Base-by-base conservation (phyloP, 2,797 vertebrate species). In the Channallabes apus region DNA sequence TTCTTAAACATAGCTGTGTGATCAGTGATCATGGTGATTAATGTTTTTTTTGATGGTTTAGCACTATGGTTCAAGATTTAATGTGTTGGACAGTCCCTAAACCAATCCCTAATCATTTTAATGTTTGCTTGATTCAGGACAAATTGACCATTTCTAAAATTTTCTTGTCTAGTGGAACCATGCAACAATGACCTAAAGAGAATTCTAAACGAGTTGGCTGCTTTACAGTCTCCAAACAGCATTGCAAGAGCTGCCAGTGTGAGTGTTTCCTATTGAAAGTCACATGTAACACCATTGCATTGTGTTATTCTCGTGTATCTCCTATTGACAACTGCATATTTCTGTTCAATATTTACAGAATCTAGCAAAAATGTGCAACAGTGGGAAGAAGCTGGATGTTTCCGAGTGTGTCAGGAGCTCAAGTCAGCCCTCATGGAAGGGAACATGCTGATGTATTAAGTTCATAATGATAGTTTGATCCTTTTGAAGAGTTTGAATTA, bases 201-300 rank as follows among this genome's bases (percentile, higher is more conserved):
- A 87, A 97, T 99, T 89, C 94, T 99, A 58, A 97, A 96, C 0
- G 97, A 99, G 71, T 95, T 99, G 1, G 96, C 97, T 82, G 97
- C 94, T 82, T 94, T 99, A 73, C 96, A 97, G 94, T 99, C 98
- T 89, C 98, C 98, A 79, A 97, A 96, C 92, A 98, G 96, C 90
- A 98, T 99, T 89, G 93, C 95, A 86, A 95, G 96, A 94, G 96
- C 97, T 90, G 96, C 97, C 5, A 97, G 95, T 90, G 98, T 99
- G 92, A 96, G 96, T 90, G 72, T 83, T 24, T 41, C 18, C 27
- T 18, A 71, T 20, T 77, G 2, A 62, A 80, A 4, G 3, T 75
- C 54, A 29, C 0, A 3, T 18, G 8, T 76, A 5, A 35, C 58
- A 20, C 14, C 35, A 27, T 22, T 46, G 12, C 59, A 20, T 20